A percentile compares a stretch with the other conserved stretches of the same genome.
Evolutionary conservation across 2,113 vertebrate species (phyloP).

Genomic region (Illadopsis cleaveri): DNA sequence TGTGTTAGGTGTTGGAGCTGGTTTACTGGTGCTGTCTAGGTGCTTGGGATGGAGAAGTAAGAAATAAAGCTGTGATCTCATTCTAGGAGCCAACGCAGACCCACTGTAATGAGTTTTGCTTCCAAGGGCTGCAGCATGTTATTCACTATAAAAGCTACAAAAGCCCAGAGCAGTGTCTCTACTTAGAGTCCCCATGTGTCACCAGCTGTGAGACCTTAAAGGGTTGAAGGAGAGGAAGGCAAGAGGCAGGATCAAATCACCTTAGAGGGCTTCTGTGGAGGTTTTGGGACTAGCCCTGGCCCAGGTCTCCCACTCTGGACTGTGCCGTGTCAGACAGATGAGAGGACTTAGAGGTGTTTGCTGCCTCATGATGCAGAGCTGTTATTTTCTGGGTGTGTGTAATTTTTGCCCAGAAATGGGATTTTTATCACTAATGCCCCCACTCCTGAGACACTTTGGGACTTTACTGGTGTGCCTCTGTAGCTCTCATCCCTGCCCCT

Average conservation of each 20-base stretch:
- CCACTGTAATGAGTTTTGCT: neutral
- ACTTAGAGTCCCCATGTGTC: neutral
- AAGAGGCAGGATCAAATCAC: neutral
- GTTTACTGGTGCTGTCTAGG: neutral
- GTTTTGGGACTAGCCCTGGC: neutral
- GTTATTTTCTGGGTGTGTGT: neutral
- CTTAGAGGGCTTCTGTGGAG: neutral
- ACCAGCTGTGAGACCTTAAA: neutral
- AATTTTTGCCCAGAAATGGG: neutral
- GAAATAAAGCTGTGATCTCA: neutral
- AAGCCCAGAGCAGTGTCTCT: neutral
- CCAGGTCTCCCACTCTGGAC: neutral
- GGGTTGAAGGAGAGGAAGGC: neutral
- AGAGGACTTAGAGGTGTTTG: neutral
- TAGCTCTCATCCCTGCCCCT: neutral
- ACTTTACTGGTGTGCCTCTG: neutral
- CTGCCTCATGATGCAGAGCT: neutral
- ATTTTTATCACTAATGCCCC: neutral
- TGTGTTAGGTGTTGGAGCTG: fast-evolving
- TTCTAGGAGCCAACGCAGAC: neutral
- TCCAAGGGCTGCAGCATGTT: neutral
- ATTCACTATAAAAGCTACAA: neutral
- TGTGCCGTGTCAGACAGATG: neutral
- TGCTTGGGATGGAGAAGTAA: neutral
- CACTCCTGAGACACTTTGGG: neutral